Evolutionary conservation across 2,113 vertebrate genomes (phyloP), one percentile per base, ranked within the genome.

Genomic region (Cheirogaleus medius): DNA sequence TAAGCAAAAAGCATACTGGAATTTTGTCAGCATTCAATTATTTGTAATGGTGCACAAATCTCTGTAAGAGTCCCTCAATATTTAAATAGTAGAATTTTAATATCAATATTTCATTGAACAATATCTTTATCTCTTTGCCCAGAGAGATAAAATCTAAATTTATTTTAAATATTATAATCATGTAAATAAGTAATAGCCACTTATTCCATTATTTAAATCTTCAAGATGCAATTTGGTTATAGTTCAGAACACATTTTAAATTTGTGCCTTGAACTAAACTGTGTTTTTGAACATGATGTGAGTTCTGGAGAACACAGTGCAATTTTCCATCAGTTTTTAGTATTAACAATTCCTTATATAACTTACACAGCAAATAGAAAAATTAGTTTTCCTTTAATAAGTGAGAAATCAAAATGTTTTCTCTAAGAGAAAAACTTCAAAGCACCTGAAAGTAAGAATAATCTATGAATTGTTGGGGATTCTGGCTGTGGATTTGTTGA

Each of bases 61-160:
- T 86, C 17, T 47, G 17, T 12, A 76, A 71, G 17, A 34, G 3
- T 63, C 42, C 3, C 25, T 49, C 11, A 60, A 52, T 66, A 73
- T 76, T 96, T 91, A 89, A 3, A 47, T 21, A 29, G 34, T 49
- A 71, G 8, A 93, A 97, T 87, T 89, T 91, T 83, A 71, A 86
- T 64, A 90, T 76, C 39, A 90, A 25, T 37, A 76, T 90, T 92
- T 52, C 32, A 84, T 34, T 84, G 25, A 95, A 66, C 21, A 94
- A 63, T 3, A 94, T 63, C 12, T 87, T 80, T 71, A 71, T 71
- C 42, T 91, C 3, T 39, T 90, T 77, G 58, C 10, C 23, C 42
- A 89, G 32, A 85, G 32, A 92, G 10, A 77, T 49, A 85, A 69
- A 11, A 89, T 92, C 74, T 92, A 84, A 87, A 91, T 80, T 82